Percentiles rank a stretch among this genome's conserved stretches.
These are phyloP conservation scores for Dioctria linearis DNA, from an alignment of 2,888 invertebrate genomes.

Conservation along the genomic window DNA sequence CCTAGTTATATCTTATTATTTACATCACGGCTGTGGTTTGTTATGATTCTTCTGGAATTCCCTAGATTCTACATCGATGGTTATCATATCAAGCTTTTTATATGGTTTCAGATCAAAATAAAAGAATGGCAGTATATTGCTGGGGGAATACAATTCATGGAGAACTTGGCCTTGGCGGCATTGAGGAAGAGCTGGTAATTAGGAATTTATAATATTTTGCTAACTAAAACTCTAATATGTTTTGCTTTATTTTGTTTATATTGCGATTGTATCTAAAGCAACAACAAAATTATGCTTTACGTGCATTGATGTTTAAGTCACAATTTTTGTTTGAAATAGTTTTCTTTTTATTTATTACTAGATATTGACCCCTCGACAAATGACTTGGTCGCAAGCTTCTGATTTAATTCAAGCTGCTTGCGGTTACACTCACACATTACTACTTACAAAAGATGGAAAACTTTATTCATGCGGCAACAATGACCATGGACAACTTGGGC, in stretches of 20 bases:
- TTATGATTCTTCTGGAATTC: slow-evolving; percentile 22
- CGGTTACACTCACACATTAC: slow-evolving; percentile 86
- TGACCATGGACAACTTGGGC: slow-evolving; percentile 93
- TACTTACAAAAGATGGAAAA: slow-evolving; percentile 83
- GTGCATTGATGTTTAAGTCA: no score
- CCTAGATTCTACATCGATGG: background rate
- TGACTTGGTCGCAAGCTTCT: slow-evolving; percentile 76
- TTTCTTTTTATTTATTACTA: slow-evolving; percentile 63
- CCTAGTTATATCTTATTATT: background rate
- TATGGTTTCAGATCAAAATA: slow-evolving; percentile 32
- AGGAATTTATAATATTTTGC: background rate
- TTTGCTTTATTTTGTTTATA: no score
- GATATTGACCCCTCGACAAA: slow-evolving; percentile 77
- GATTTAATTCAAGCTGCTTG: slow-evolving; percentile 77
- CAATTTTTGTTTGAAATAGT: background rate
- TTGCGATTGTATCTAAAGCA: no score
- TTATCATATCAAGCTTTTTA: background rate
- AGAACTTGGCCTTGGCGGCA: slow-evolving; percentile 84
- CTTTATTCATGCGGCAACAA: slow-evolving; percentile 95
- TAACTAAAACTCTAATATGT: no score
- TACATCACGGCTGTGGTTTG: background rate
- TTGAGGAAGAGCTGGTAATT: slow-evolving; percentile 78
- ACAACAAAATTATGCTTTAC: background rate
- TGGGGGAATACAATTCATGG: slow-evolving; percentile 87
- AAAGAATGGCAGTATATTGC: slow-evolving; percentile 74